Percentiles rank a stretch among this genome's conserved stretches.
Conservation (phyloP, 2,797 vertebrate genomes). For the Propithecus perrieri region DNA sequence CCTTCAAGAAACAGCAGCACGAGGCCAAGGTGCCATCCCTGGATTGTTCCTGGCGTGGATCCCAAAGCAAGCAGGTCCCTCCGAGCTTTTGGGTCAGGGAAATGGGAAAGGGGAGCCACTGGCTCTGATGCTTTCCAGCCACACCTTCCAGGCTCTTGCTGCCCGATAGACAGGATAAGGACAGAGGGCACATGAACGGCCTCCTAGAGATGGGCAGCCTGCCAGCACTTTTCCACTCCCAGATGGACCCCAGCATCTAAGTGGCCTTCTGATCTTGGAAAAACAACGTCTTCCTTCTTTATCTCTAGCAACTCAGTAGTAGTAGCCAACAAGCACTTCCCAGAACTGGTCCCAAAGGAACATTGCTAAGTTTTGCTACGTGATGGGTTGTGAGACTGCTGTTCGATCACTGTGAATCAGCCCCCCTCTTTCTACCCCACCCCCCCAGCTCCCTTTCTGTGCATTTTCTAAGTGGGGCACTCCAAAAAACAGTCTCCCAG, state of each 20-base stretch:
- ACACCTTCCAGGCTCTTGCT: not conserved
- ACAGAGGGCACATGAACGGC: not conserved
- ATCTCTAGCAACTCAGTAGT: slow-evolving; percentile 42
- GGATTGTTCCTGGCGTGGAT: not conserved
- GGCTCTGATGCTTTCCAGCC: not conserved
- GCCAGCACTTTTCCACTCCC: not conserved
- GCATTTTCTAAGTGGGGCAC: slow-evolving; percentile 17
- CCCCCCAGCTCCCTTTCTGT: not conserved
- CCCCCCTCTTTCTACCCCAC: not conserved
- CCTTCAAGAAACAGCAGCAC: not conserved
- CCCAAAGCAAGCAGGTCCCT: slow-evolving; percentile 4
- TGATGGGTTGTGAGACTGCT: slow-evolving; percentile 43
- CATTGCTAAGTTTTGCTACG: not conserved
- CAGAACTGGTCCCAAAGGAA: not conserved
- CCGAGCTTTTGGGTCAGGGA: not conserved
- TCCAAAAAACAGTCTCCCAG: not conserved
- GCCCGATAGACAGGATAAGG: not conserved
- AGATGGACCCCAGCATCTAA: slow-evolving; percentile 50
- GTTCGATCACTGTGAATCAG: slow-evolving; percentile 74
- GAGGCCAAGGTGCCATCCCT: not conserved
- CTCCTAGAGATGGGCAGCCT: not conserved
- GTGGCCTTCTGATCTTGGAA: slow-evolving; percentile 67
- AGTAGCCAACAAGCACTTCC: slow-evolving; percentile 16
- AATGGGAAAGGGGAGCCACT: not conserved
- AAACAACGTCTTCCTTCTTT: slow-evolving; percentile 54